These are phyloP conservation scores for Microdon myrmicae DNA, from an alignment of 2,888 invertebrate genomes.

Conservation along the genomic window DNA sequence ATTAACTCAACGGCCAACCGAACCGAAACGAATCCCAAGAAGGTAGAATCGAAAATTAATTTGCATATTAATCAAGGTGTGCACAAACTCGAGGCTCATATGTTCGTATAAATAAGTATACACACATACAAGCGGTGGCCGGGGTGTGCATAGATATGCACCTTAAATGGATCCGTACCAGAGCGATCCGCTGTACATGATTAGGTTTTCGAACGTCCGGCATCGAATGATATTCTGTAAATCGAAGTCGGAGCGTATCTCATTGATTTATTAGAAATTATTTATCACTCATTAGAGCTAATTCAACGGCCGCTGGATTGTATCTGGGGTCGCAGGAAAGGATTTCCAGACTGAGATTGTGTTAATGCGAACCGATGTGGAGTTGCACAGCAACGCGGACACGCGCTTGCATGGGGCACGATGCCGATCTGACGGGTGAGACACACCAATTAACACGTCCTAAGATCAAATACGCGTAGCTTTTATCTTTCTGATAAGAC, in stretches of 20 bases:
- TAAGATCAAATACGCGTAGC: slow-evolving; percentile 51
- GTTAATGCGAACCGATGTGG: slow-evolving; percentile 51
- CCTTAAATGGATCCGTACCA: no score
- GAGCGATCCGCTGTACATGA: background rate
- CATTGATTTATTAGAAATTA: slow-evolving; percentile 55
- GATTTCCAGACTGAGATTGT: slow-evolving; percentile 26
- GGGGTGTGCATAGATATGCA: no score
- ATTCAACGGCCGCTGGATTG: no score
- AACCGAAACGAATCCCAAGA: slow-evolving; percentile 13
- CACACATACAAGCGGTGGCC: slow-evolving; percentile 12
- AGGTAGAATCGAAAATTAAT: slow-evolving; percentile 53
- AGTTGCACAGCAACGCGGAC: slow-evolving; percentile 46
- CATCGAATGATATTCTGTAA: slow-evolving; percentile 33
- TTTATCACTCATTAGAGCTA: slow-evolving; percentile 55
- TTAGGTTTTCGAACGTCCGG: slow-evolving; percentile 35
- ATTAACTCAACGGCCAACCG: slow-evolving; percentile 35
- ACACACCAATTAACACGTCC: slow-evolving; percentile 52
- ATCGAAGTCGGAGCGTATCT: slow-evolving; percentile 43
- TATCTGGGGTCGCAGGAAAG: no score
- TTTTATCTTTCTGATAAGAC: slow-evolving; percentile 48
- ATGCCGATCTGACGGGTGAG: slow-evolving; percentile 44
- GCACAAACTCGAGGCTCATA: no score
- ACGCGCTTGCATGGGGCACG: slow-evolving; percentile 25
- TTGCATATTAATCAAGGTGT: slow-evolving; percentile 55
- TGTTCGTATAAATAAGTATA: no score